Conservation (phyloP, 2,797 vertebrate genomes). For the Myotis planiceps region DNA sequence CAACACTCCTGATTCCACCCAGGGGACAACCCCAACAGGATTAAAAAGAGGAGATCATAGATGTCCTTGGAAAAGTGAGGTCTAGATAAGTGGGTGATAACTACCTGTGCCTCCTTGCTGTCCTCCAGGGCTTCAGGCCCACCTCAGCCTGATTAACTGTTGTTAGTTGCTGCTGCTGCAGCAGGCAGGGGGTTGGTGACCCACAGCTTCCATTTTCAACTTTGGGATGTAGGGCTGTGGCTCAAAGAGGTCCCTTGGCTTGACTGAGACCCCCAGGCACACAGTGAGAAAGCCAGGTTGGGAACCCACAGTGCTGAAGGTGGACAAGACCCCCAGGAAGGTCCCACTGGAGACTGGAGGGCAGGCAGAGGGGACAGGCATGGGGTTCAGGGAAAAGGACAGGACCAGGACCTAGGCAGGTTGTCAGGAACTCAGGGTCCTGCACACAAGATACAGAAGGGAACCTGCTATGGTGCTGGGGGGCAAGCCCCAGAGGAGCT, state of each 20-base stretch:
- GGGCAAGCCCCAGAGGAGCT: fast-evolving
- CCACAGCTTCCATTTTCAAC: fast-evolving
- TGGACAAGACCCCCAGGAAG: too few relatives aligned
- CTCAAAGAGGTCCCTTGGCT: neutral
- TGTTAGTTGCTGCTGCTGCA: neutral
- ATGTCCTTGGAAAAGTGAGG: neutral
- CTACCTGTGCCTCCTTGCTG: neutral
- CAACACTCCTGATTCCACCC: neutral
- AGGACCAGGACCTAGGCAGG: fast-evolving
- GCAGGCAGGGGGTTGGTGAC: neutral
- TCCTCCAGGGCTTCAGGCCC: fast-evolving
- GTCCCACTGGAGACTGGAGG: too few relatives aligned
- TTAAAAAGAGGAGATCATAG: neutral
- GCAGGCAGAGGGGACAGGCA: fast-evolving
- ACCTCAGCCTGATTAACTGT: too few relatives aligned
- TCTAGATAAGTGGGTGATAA: neutral
- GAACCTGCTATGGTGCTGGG: fast-evolving
- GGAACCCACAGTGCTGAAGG: neutral
- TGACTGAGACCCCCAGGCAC: too few relatives aligned
- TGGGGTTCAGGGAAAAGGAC: too few relatives aligned
- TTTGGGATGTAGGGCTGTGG: neutral
- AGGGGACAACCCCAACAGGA: neutral
- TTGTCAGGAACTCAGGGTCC: neutral
- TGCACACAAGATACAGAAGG: fast-evolving
- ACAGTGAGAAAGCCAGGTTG: neutral